Base-by-base conservation (phyloP, 2,888 invertebrate species). In the Timema podura region DNA sequence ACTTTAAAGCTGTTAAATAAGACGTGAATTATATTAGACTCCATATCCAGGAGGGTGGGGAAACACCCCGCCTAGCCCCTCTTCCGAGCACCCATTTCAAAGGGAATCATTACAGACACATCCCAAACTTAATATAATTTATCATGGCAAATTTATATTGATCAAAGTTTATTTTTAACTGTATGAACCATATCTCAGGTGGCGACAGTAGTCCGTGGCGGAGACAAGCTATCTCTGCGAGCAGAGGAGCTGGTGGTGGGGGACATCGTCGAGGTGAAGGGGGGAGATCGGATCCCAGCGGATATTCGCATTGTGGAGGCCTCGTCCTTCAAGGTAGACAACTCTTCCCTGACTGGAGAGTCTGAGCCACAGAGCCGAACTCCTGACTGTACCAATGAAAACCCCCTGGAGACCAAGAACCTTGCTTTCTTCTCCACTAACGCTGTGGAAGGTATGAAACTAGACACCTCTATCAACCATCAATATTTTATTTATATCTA, bases 211-310 rank as follows among this genome's bases (percentile, higher is more conserved):
- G 89, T 98, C 78, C 90, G 98, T 77, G 96, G 96, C 83, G 95
- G 95, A 76, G 95, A 96, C 83, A 96, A 96, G 81, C 84, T 94
- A 78, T 95, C 94, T 75, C 85, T 96, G 75, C 90, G 93, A 75
- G 95, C 95, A 79, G 95, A 95, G 85, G 97, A 98, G 79, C 85
- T 99, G 77, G 97, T 97, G 71, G 87, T 98, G 77, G 98, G 99
- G 75, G 99, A 99, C 83, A 91, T 99, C 76, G 96, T 98, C 79
- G 98, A 98, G 82, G 96, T 99, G 73, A 98, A 98, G 85, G 98
- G 98, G 83, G 98, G 98, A 79, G 98, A 99, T 84, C 89, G 98
- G 78, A 94, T 99, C 78, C 99, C 99, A 65, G 98, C 99, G 78
- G 99, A 99, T 83, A 88, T 99, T 79, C 91, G 99, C 78, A 90